Percentiles rank a stretch among this genome's conserved stretches.
Conservation (phyloP, 2,113 vertebrate species). For the Symphodus melops region DNA sequence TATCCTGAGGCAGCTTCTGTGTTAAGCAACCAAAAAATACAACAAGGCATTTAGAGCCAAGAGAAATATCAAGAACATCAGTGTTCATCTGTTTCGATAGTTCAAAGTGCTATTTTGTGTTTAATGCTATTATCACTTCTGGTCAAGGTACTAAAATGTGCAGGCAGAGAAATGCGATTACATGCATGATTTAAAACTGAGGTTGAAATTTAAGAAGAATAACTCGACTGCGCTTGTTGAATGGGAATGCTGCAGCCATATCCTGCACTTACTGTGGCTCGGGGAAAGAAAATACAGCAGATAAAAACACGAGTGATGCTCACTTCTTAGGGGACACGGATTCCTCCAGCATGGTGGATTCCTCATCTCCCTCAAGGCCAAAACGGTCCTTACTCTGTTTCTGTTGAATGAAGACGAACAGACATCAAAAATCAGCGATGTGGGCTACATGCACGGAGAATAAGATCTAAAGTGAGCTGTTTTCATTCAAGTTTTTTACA, state of each 20-base stretch:
- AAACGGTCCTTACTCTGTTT: constrained; percentile 99
- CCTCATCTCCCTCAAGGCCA: constrained; percentile 97
- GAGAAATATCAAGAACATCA: neutral
- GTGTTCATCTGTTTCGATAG: constrained; percentile 5
- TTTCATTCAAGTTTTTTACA: neutral
- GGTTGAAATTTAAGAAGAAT: constrained; percentile 48
- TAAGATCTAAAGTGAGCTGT: neutral
- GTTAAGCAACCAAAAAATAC: constrained; percentile 11
- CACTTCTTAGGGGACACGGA: constrained; percentile 99
- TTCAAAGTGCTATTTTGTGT: constrained; percentile 37
- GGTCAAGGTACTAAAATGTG: constrained; percentile 14
- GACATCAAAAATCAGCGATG: neutral
- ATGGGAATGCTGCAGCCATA: constrained; percentile 37
- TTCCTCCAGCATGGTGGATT: constrained; percentile 98
- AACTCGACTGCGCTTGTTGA: constrained; percentile 23
- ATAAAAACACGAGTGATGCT: constrained; percentile 51
- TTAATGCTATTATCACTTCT: constrained; percentile 30
- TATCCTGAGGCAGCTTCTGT: constrained; percentile 26
- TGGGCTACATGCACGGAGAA: neutral
- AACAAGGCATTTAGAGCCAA: constrained; percentile 4
- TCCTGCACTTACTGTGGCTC: neutral
- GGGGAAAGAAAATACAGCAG: constrained; percentile 1
- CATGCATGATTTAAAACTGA: constrained; percentile 56
- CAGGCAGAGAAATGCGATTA: constrained; percentile 64
- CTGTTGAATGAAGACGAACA: constrained; percentile 73